phyloP scores from a whole-genome alignment of 2,888 invertebrate genomes.

The Lasius fuliginosus region DNA sequence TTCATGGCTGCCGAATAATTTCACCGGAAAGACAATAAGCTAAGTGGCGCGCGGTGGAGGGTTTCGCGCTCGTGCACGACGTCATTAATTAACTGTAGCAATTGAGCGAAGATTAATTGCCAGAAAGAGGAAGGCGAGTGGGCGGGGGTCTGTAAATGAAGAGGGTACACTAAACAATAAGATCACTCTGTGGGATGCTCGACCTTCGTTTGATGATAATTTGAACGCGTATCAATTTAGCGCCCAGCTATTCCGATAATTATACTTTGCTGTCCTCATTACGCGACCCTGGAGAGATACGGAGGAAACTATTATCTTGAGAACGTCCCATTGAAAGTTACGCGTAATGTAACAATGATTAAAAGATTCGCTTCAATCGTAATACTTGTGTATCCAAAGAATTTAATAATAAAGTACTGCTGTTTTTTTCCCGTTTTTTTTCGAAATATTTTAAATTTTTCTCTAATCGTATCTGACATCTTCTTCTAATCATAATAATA shows the following conservation, averaged over 20 bases:
- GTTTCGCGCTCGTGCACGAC: slow-evolving; percentile 69
- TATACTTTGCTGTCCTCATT: slow-evolving; percentile 70
- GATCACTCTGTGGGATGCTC: slow-evolving; percentile 67
- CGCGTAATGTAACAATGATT: not conserved
- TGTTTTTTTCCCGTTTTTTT: not conserved
- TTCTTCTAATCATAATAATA: not conserved
- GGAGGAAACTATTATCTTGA: slow-evolving; percentile 63
- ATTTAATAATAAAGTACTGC: not conserved
- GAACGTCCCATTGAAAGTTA: slow-evolving; percentile 40
- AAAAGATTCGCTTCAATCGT: not conserved
- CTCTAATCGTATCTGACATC: not conserved
- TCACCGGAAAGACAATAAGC: slow-evolving; percentile 78
- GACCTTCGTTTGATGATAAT: slow-evolving; percentile 68
- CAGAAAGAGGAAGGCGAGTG: slow-evolving; percentile 64
- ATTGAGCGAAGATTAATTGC: slow-evolving; percentile 81
- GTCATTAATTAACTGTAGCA: slow-evolving; percentile 80
- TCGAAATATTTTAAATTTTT: not conserved
- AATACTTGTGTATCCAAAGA: not conserved
- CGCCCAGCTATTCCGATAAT: slow-evolving; percentile 65
- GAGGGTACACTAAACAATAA: slow-evolving; percentile 70
- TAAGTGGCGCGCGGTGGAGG: slow-evolving; percentile 71
- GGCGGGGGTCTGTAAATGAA: slow-evolving; percentile 57
- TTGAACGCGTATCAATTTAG: slow-evolving; percentile 76
- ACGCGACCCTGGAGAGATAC: slow-evolving; percentile 53
- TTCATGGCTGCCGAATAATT: slow-evolving; percentile 76